These are phyloP conservation scores for Trachythela sp. DNA, from an alignment of 64 coral and sea anemone species.

Conservation along the genomic window DNA sequence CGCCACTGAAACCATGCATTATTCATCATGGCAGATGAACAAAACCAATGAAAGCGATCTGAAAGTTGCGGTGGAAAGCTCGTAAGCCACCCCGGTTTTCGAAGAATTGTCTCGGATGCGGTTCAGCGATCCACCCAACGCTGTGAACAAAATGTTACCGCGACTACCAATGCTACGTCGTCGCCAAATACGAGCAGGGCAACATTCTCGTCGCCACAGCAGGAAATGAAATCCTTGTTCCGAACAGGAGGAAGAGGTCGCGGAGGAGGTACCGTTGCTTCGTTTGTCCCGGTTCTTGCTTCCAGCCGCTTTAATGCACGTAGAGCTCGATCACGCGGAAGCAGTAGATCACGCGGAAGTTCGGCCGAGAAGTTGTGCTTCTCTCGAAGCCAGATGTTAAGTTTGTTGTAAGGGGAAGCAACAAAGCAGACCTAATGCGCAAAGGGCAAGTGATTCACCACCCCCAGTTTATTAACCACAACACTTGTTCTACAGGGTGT, in stretches of 20 bases:
- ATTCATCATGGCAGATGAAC: neutral
- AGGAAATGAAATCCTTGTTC: neutral
- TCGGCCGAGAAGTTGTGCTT: neutral
- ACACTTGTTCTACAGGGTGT: too few species aligned
- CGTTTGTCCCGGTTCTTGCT: neutral
- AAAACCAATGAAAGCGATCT: neutral
- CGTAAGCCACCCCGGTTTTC: neutral
- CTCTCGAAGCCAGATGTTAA: neutral
- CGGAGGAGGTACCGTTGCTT: neutral
- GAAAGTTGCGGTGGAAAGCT: neutral
- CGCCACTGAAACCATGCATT: neutral
- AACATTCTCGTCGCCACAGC: neutral
- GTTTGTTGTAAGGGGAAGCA: neutral
- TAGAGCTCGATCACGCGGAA: neutral
- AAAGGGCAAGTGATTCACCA: constrained; percentile 1
- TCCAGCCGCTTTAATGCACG: neutral
- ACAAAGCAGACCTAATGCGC: neutral
- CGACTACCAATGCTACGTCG: neutral
- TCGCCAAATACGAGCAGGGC: neutral
- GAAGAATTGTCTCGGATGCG: neutral
- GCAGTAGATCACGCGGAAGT: neutral
- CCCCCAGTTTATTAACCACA: too few species aligned
- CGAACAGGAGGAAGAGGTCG: neutral
- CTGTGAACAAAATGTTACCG: neutral
- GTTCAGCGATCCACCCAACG: neutral